Evolutionary conservation across 2,797 vertebrate genomes (phyloP).

Genomic region (Rhinogobio ventralis): DNA sequence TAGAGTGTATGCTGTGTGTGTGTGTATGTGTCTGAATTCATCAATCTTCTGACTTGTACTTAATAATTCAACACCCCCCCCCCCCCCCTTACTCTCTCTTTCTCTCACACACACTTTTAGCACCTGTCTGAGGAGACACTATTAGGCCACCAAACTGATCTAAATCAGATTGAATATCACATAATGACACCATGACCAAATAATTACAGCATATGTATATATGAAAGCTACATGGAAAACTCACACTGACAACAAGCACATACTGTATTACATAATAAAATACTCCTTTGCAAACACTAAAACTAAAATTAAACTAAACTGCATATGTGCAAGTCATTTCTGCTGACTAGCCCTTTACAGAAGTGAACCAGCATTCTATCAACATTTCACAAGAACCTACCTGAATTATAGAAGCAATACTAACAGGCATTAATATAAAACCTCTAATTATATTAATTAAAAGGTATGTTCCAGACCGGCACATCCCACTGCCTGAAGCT

Average conservation of each 20-base stretch:
- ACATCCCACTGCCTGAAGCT: neutral
- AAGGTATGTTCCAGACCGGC: neutral
- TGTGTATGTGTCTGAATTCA: neutral
- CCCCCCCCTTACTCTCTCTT: too few species aligned
- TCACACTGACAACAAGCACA: neutral
- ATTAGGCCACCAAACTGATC: neutral
- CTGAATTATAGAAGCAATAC: neutral
- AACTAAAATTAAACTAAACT: slow-evolving; percentile 7
- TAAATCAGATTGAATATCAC: slow-evolving; percentile 2
- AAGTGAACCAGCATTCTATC: slow-evolving; percentile 4
- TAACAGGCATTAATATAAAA: slow-evolving; percentile 1
- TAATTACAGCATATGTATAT: neutral
- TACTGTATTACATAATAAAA: neutral
- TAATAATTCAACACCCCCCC: slow-evolving; percentile 49
- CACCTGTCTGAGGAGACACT: neutral
- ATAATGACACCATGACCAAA: neutral
- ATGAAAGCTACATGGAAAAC: neutral
- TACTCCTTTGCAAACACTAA: neutral
- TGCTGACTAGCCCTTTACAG: neutral
- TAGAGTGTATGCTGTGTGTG: neutral
- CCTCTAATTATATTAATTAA: slow-evolving; percentile 6
- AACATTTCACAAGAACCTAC: neutral
- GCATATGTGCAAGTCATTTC: neutral
- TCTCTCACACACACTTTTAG: neutral
- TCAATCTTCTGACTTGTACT: slow-evolving; percentile 38